Evolutionary conservation across 2,797 vertebrate species (phyloP).

Genomic region (Sebastolobus altivelis): DNA sequence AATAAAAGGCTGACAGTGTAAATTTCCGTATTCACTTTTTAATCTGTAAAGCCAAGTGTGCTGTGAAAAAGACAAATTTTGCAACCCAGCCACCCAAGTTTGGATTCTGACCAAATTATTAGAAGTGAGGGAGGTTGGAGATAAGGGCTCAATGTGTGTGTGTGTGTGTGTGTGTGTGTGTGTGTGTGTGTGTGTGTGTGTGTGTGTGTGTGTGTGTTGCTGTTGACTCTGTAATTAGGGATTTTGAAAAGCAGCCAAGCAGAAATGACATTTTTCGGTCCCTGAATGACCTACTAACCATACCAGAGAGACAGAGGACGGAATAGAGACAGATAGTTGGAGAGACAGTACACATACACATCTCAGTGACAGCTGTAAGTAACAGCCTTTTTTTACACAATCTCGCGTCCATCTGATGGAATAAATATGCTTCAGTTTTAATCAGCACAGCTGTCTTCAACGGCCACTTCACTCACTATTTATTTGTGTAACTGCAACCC

Average conservation of each 20-base stretch:
- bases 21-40: constrained; percentile 30
- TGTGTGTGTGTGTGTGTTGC: constrained; percentile 5
- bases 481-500: neutral
- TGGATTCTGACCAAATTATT: constrained; percentile 44
- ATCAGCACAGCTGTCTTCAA: neutral
- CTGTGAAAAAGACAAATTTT: constrained; percentile 11
- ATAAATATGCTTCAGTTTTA: neutral
- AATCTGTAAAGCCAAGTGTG: constrained; percentile 21
- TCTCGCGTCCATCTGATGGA: neutral
- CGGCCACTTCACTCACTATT: neutral
- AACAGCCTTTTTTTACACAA: rapidly evolving
- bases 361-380: neutral
- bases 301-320: neutral
- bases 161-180: constrained; percentile 7
- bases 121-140: constrained; percentile 1
- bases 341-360: neutral
- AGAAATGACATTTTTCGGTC: constrained; percentile 43
- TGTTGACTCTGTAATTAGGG: constrained; percentile 57
- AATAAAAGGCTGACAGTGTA: constrained; percentile 27
- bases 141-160: neutral
- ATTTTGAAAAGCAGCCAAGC: constrained; percentile 50
- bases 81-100: constrained; percentile 2
- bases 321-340: neutral
- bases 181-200: constrained; percentile 11
- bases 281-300: constrained; percentile 37